Conservation (phyloP, 2,113 vertebrate species). For the Gymnorhina tibicen region DNA sequence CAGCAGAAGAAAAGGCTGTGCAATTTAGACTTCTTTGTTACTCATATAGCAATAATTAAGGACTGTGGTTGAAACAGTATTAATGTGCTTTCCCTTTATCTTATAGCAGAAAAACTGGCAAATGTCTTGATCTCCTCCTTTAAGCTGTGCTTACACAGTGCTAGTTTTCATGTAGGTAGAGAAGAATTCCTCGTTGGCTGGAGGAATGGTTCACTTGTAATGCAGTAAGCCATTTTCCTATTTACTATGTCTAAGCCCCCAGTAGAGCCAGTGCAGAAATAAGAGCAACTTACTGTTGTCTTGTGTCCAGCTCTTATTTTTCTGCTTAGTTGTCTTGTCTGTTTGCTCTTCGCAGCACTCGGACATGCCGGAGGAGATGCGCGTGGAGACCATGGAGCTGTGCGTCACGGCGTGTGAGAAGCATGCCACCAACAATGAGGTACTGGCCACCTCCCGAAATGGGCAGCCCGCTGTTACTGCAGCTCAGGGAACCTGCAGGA, state of each 20-base stretch:
- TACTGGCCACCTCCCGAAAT: constrained; percentile 8
- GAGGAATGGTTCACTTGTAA: neutral
- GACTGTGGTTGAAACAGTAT: neutral
- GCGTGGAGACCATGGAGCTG: constrained; percentile 94
- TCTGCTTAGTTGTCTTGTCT: constrained; percentile 8
- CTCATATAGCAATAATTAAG: neutral
- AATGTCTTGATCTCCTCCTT: neutral
- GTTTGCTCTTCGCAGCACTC: constrained; percentile 79
- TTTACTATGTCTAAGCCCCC: accelerated
- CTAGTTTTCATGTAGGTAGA: neutral
- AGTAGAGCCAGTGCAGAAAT: neutral
- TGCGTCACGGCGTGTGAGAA: constrained; percentile 88
- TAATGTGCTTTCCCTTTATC: neutral
- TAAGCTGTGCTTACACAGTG: neutral
- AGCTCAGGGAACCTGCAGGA: neutral
- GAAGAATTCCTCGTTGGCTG: neutral
- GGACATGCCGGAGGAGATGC: constrained; percentile 98
- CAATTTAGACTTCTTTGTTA: neutral
- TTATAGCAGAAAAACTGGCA: neutral
- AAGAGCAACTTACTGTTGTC: neutral
- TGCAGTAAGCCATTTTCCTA: neutral
- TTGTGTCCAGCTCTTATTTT: neutral
- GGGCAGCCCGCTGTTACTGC: neutral
- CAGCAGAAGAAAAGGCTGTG: neutral
- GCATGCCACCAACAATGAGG: constrained; percentile 83